Conservation (phyloP, 2,797 vertebrate genomes). For the Gymnocypris eckloni region DNA sequence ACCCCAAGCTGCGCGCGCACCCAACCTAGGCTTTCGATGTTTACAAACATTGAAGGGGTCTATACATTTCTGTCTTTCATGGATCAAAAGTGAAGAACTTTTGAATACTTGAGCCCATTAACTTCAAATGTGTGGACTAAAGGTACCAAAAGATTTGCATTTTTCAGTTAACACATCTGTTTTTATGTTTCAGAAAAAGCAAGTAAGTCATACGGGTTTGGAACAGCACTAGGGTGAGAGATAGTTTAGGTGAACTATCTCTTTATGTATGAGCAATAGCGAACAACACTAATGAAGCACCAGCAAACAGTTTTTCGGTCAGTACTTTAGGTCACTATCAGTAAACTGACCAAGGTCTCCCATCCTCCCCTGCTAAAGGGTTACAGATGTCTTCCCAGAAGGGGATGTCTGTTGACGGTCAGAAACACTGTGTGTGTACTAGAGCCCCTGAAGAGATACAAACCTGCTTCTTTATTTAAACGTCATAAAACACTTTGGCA, state of each 20-base stretch:
- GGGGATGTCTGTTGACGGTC: conserved; percentile 61
- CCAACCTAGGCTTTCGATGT: too few relatives aligned
- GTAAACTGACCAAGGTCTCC: conserved; percentile 46
- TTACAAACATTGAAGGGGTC: too few relatives aligned
- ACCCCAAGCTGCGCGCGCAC: too few relatives aligned
- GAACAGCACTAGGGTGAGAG: background rate
- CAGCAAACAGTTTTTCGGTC: conserved; percentile 9
- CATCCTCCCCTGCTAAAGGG: conserved; percentile 51
- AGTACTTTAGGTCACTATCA: conserved; percentile 28
- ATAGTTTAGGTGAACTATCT: too few relatives aligned
- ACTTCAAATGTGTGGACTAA: background rate
- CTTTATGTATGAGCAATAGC: background rate
- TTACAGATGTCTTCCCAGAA: conserved; percentile 65
- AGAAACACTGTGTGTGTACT: conserved; percentile 36
- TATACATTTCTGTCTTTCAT: background rate
- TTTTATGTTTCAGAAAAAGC: background rate
- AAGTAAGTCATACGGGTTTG: background rate
- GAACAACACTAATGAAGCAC: conserved; percentile 16
- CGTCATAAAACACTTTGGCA: conserved; percentile 40
- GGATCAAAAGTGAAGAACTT: background rate
- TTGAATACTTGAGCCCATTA: background rate
- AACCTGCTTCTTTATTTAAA: conserved; percentile 59
- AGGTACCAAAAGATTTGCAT: background rate
- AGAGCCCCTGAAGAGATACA: conserved; percentile 31
- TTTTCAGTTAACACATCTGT: background rate